Base-by-base conservation (phyloP, 2,113 vertebrate species). In the Phrynosoma blainvillii region DNA sequence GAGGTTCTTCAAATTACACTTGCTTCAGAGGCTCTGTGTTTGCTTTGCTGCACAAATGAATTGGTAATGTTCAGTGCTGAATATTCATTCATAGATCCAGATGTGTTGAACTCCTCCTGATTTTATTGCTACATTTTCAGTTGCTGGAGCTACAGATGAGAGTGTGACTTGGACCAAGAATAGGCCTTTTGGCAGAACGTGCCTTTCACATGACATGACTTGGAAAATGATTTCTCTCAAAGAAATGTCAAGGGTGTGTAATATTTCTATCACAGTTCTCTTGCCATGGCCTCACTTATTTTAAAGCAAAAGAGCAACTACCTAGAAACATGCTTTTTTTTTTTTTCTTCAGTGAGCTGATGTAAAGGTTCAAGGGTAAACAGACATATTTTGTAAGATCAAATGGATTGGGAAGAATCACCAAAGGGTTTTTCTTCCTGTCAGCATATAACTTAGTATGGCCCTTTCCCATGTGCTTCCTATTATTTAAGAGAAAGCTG, bases 401-500 rank as follows among this genome's bases (percentile, higher is more conserved):
- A 87, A 93, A 92, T 91, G 88, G 87, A 89, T 84, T 90, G 93
- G 93, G 93, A 88, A 93, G 78, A 88, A 86, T 90, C 90, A 85
- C 40, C 2, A 36, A 84, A 93, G 73, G 84, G 65, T 86, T 95
- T 96, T 93, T 89, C 87, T 94, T 95, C 90, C 87, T 94, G 91
- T 94, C 94, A 93, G 0, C 88, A 92, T 91, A 84, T 91, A 94
- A 94, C 92, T 92, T 93, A 83, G 89, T 88, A 91, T 90, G 92
- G 91, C 79, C 74, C 32, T 56, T 86, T 88, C 91, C 89, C 93
- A 94, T 94, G 92, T 94, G 94, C 93, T 95, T 96, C 82, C 4
- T 78, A 89, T 95, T 95, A 95, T 92, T 94, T 89, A 84, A 92
- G 86, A 86, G 91, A 92, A 94, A 93, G 88, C 89, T 94, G 95